Evolutionary conservation across 2,113 vertebrate species (phyloP), one percentile per base, ranked within the genome.

Genomic region (Bucco capensis): DNA sequence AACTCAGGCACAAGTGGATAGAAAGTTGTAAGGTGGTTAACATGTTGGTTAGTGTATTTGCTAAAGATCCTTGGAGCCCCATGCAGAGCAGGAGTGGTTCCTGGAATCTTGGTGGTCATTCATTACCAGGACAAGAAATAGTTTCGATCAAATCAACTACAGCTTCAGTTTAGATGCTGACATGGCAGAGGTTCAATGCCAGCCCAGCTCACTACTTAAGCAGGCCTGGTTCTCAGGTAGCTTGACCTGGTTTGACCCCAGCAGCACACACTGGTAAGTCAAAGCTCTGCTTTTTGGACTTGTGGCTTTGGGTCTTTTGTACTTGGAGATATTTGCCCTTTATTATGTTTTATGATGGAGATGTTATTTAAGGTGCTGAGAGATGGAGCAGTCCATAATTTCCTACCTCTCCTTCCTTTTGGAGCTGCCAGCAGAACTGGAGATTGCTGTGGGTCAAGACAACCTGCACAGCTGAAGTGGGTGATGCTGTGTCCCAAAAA

Each of bases 131-230:
- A 47, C 46, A 40, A 4, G 11, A 28, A 30, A 60, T 18, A 40
- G 47, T 56, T 72, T 8, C 33, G 76, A 61, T 47, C n/a, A 46
- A 67, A 61, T 22, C 46, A 38, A 76, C 64, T 14, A 27, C n/a
- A 47, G 60, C 44, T 53, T 78, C 50, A 40, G 18, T 15, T 9
- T 7, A n/a, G n/a, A 38, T 22, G 37, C 31, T 77, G 19, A 6
- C 4, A 6, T 1, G 0, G 14, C 13, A 44, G 19, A 22, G 49
- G 33, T 57, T 64, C 17, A 8, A 14, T 6, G 10, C 24, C 15
- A 58, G 56, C 49, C 35, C 57, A 47, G 54, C 25, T 50, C 42
- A 42, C 2, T 22, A 17, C 16, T 25, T 19, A 33, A 14, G 9
- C 62, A 69, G 62, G 3, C 8, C 12, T 21, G 30, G 12, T 27